These are phyloP conservation scores for Sebastiscus albofasciatus DNA, from an alignment of 2,797 vertebrate species.

Conservation along the genomic window DNA sequence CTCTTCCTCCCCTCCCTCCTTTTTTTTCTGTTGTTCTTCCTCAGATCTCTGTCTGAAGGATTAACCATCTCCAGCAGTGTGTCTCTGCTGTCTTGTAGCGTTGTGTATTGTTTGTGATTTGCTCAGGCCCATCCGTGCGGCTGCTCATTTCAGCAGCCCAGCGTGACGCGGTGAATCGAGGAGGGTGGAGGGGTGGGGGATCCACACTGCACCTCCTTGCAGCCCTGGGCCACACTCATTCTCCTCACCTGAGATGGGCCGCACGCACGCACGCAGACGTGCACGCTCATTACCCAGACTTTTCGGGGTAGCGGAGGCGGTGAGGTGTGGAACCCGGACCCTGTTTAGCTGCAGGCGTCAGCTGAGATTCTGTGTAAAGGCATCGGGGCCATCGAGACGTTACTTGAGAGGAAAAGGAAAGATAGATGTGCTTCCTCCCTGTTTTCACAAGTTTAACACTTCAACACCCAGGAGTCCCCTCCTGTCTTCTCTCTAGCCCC, in stretches of 20 bases:
- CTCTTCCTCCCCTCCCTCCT: not conserved
- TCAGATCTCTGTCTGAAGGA: conserved; percentile 75
- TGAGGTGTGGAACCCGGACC: conserved; percentile 63
- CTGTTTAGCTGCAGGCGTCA: conserved; percentile 73
- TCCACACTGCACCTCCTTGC: conserved; percentile 24
- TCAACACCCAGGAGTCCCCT: conserved; percentile 69
- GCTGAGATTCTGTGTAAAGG: conserved; percentile 62
- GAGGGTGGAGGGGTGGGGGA: not conserved
- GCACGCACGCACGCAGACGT: conserved; percentile 8
- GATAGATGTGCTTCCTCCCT: conserved; percentile 71
- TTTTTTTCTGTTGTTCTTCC: conserved; percentile 53
- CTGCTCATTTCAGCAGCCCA: conserved; percentile 69
- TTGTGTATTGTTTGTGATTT: conserved; percentile 73
- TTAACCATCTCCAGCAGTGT: conserved; percentile 78
- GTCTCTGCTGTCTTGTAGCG: conserved; percentile 73
- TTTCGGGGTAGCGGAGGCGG: conserved; percentile 49
- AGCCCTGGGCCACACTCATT: conserved; percentile 69
- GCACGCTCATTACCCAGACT: conserved; percentile 64
- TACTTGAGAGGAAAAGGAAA: conserved; percentile 62
- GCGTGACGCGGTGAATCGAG: conserved; percentile 62
- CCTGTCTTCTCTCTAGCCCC: conserved; percentile 69
- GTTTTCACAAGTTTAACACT: conserved; percentile 76
- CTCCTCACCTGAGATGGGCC: conserved; percentile 60
- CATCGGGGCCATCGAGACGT: conserved; percentile 61
- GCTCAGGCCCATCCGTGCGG: conserved; percentile 65